Evolutionary conservation across 2,113 vertebrate species (phyloP).

Genomic region (Neotragus moschatus): DNA sequence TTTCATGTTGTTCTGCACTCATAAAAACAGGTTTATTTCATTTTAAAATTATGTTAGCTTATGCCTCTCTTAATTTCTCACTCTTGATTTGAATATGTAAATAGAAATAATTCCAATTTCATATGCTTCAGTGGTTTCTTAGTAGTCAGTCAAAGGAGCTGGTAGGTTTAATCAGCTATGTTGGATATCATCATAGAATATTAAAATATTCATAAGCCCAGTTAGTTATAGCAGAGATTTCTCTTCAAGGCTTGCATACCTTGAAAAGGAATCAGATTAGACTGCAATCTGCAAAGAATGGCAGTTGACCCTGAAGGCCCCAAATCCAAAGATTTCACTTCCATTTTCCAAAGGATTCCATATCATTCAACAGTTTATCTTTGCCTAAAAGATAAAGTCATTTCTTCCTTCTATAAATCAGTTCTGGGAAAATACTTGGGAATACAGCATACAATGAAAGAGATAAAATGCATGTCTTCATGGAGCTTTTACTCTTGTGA

Average conservation of each 20-base stretch:
- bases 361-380: neutral
- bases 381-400: neutral
- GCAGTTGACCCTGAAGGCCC: fast-evolving
- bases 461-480: neutral
- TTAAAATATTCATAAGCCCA: neutral
- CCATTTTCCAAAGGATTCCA: neutral
- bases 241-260: neutral
- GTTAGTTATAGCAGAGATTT: neutral
- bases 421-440: neutral
- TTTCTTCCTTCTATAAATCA: neutral
- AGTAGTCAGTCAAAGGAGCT: neutral
- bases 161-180: neutral
- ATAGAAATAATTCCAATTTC: neutral
- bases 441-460: neutral
- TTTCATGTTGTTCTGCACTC: neutral
- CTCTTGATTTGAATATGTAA: slow-evolving; percentile 32
- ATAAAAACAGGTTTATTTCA: slow-evolving; percentile 1
- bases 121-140: neutral
- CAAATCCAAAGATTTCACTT: neutral
- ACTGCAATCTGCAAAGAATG: neutral
- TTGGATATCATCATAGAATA: neutral
- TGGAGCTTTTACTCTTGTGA: neutral
- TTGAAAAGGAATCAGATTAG: neutral
- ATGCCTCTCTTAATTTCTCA: slow-evolving; percentile 40
- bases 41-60: slow-evolving; percentile 17